Conservation (phyloP, 2,113 vertebrate genomes). For the Pseudorectes ferrugineus region DNA sequence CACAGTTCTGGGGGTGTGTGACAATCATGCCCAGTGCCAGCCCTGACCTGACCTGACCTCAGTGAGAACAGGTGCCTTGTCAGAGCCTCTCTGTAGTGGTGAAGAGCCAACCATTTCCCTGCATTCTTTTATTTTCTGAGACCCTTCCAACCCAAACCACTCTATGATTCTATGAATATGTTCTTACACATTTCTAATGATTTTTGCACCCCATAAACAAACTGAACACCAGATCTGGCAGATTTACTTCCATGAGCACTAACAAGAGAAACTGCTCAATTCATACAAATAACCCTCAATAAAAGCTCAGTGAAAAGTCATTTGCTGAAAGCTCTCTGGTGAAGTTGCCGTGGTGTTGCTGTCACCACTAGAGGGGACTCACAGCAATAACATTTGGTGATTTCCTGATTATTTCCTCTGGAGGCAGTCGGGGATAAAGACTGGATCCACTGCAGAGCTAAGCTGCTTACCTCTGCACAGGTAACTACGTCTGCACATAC, state of each 20-base stretch:
- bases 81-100: neutral
- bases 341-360: neutral
- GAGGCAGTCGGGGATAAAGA: neutral
- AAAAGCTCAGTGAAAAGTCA: neutral
- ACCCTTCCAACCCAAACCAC: neutral
- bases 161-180: neutral
- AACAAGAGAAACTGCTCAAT: neutral
- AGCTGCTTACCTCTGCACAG: slow-evolving; percentile 1
- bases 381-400: neutral
- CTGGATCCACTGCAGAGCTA: neutral
- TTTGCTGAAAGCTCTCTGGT: neutral
- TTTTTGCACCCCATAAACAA: neutral
- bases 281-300: neutral
- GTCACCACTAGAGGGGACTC: slow-evolving; percentile 52
- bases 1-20: neutral
- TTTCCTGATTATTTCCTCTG: neutral
- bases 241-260: neutral
- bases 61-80: neutral
- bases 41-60: neutral
- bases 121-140: neutral
- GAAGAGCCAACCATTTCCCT: neutral
- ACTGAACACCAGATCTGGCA: neutral
- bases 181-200: neutral
- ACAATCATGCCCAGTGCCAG: neutral
- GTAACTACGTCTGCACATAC: neutral